Evolutionary conservation across 2,797 vertebrate species (phyloP).

Genomic region (Onychomys leucogaster): DNA sequence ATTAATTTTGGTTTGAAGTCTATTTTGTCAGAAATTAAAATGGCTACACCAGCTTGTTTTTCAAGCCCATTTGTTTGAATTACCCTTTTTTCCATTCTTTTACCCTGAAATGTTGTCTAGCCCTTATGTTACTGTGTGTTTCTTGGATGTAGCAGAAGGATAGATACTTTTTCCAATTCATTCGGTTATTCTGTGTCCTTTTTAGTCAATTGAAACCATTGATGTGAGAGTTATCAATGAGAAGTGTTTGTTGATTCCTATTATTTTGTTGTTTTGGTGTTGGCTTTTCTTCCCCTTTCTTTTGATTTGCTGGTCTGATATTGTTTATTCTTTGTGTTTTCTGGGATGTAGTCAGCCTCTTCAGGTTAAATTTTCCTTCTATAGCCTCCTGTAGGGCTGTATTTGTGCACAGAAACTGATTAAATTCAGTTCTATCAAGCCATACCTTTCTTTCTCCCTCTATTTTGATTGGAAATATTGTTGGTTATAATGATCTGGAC

Average conservation of each 20-base stretch:
- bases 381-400: neutral
- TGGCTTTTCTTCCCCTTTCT: neutral
- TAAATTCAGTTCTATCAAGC: neutral
- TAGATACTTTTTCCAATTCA: neutral
- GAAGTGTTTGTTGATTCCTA: neutral
- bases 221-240: neutral
- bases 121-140: neutral
- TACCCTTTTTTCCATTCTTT: neutral
- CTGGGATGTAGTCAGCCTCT: neutral
- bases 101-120: neutral
- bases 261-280: neutral
- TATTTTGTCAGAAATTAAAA: neutral
- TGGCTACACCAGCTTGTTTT: neutral
- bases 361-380: neutral
- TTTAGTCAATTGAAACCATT: neutral
- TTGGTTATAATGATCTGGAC: neutral
- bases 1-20: neutral
- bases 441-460: neutral
- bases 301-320: neutral
- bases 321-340: neutral
- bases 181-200: neutral
- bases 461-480: neutral
- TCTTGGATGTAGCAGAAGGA: neutral
- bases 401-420: neutral
- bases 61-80: neutral